Conservation (phyloP, 2,113 vertebrate genomes). For the Misgurnus mizolepis region DNA sequence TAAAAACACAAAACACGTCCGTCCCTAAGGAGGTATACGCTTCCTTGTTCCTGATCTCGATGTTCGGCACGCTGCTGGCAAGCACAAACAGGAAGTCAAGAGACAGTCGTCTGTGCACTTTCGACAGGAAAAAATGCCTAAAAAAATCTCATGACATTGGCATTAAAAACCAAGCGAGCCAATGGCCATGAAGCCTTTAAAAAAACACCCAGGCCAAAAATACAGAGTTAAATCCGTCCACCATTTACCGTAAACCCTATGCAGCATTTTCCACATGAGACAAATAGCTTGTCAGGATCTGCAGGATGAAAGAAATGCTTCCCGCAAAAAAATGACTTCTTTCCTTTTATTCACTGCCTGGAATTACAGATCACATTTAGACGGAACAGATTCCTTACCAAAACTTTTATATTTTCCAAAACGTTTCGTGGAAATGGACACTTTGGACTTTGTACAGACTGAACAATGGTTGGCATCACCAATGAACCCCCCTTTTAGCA, state of each 20-base stretch:
- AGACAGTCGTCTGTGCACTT: constrained; percentile 13
- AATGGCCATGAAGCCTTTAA: constrained; percentile 8
- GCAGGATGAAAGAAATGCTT: constrained; percentile 15
- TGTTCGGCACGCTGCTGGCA: constrained; percentile 38
- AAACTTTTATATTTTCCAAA: background rate
- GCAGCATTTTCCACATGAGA: constrained; percentile 15
- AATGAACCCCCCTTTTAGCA: too few relatives aligned
- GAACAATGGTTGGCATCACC: too few relatives aligned
- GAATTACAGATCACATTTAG: constrained; percentile 18
- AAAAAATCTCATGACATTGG: constrained; percentile 37
- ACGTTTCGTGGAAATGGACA: background rate
- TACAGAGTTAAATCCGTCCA: background rate
- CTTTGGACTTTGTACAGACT: too few relatives aligned
- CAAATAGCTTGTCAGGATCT: background rate
- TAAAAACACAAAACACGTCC: constrained; percentile 50
- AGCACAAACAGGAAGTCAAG: constrained; percentile 41
- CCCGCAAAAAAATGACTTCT: constrained; percentile 5
- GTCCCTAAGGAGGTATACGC: constrained; percentile 4
- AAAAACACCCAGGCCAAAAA: constrained; percentile 26
- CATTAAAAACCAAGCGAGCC: background rate
- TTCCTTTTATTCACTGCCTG: constrained; percentile 4
- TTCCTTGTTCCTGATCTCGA: constrained; percentile 48
- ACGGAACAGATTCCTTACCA: background rate
- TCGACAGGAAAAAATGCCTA: constrained; percentile 41
- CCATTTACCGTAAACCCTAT: constrained; percentile 15